Evolutionary conservation across 2,888 invertebrate species (phyloP).

Genomic region (Agrilus biguttatus): DNA sequence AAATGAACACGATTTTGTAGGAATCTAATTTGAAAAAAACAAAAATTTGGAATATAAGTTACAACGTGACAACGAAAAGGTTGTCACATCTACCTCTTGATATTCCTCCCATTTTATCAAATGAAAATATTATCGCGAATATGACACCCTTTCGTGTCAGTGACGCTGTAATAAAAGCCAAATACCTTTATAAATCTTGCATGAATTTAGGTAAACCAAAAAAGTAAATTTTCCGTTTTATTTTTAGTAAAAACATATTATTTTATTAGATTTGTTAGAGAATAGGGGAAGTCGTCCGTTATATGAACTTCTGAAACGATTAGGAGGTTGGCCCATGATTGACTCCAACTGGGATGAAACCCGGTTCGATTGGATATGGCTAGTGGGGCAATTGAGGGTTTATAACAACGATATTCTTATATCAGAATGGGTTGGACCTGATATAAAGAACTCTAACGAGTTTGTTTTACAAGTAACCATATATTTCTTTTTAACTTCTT

Average conservation of each 20-base stretch:
- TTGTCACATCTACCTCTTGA: background rate
- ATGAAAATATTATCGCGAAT: background rate
- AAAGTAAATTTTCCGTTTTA: background rate
- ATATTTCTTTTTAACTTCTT: conserved; percentile 3
- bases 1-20: background rate
- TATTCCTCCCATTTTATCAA: background rate
- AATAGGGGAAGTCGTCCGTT: conserved; percentile 59
- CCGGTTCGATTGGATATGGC: conserved; percentile 55
- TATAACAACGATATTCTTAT: conserved; percentile 78
- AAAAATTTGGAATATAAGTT: background rate
- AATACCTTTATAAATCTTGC: conserved; percentile 72
- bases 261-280: conserved; percentile 43
- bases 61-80: background rate
- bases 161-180: conserved; percentile 67
- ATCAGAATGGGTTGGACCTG: conserved; percentile 81
- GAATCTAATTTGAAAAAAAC: conserved; percentile 1
- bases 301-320: conserved; percentile 45
- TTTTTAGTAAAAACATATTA: background rate
- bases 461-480: conserved; percentile 60
- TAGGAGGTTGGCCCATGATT: conserved; percentile 86
- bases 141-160: conserved; percentile 10
- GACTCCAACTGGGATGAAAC: conserved; percentile 46
- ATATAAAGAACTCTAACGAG: conserved; percentile 83
- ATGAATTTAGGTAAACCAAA: conserved; percentile 49
- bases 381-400: conserved; percentile 58